Percentiles rank a stretch among this genome's conserved stretches.
Evolutionary conservation across 2,888 invertebrate species (phyloP).

Genomic region (Monochamus alternatus): DNA sequence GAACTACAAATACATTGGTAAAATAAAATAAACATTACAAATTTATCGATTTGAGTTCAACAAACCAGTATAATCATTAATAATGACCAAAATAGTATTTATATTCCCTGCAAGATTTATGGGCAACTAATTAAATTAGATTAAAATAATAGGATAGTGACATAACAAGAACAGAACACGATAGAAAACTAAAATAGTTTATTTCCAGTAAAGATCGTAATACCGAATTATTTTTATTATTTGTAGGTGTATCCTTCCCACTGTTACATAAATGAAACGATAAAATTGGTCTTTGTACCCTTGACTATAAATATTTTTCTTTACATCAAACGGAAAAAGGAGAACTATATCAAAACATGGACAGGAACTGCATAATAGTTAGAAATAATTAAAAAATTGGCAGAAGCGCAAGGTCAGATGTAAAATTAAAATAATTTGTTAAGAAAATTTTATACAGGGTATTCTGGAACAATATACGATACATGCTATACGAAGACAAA

Average conservation of each 20-base stretch:
- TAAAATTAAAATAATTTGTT: no score
- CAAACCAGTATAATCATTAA: conserved; percentile 14
- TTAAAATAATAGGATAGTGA: conserved; percentile 6
- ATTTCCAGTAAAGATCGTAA: background rate
- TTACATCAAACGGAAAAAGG: background rate
- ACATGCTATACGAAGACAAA: no score
- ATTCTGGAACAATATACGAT: no score
- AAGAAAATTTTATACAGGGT: no score
- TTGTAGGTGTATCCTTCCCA: background rate
- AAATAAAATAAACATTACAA: conserved; percentile 2
- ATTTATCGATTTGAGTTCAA: conserved; percentile 1
- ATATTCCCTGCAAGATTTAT: background rate
- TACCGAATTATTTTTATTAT: background rate
- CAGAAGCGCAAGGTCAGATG: no score
- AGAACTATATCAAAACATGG: no score
- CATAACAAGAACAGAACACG: background rate
- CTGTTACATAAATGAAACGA: background rate
- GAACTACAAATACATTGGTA: conserved; percentile 3
- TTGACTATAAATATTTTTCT: background rate
- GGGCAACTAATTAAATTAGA: background rate
- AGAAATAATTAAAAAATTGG: no score
- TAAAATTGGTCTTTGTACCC: background rate
- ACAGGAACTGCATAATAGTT: no score
- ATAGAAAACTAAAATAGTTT: background rate
- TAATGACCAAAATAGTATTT: background rate